Conservation (phyloP, 2,113 vertebrate genomes). For the Steatornis caripensis region DNA sequence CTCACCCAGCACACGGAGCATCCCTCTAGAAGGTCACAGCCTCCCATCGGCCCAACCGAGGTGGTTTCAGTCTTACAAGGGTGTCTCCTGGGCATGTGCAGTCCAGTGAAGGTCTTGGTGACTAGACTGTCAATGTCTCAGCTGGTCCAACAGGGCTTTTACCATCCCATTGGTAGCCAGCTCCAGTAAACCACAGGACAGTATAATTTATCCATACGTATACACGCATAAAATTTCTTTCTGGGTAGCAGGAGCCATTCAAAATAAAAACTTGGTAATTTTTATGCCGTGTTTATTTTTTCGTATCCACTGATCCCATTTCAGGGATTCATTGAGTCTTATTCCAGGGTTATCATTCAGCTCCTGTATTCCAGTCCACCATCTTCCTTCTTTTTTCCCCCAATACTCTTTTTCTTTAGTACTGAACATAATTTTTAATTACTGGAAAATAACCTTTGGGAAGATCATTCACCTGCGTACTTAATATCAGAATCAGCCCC, state of each 20-base stretch:
- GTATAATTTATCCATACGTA: not conserved
- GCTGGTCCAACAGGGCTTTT: not conserved
- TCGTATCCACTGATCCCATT: not conserved
- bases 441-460: not conserved
- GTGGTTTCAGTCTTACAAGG: fast-evolving
- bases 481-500: not conserved
- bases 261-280: not conserved
- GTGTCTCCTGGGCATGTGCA: too few species aligned
- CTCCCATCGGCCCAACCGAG: not conserved
- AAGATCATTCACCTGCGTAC: not conserved
- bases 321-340: not conserved
- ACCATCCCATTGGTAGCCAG: not conserved
- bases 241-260: not conserved
- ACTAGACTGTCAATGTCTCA: not conserved
- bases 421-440: not conserved
- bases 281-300: not conserved
- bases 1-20: fast-evolving
- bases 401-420: not conserved
- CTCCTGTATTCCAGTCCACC: not conserved
- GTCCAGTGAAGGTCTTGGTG: not conserved
- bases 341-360: not conserved
- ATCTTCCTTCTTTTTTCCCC: not conserved
- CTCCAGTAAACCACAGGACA: not conserved
- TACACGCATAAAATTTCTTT: not conserved
- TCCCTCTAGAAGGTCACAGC: fast-evolving